phyloP scores from a whole-genome alignment of 1,140 invertebrate genomes.

The Drosophila tropicalis region DNA sequence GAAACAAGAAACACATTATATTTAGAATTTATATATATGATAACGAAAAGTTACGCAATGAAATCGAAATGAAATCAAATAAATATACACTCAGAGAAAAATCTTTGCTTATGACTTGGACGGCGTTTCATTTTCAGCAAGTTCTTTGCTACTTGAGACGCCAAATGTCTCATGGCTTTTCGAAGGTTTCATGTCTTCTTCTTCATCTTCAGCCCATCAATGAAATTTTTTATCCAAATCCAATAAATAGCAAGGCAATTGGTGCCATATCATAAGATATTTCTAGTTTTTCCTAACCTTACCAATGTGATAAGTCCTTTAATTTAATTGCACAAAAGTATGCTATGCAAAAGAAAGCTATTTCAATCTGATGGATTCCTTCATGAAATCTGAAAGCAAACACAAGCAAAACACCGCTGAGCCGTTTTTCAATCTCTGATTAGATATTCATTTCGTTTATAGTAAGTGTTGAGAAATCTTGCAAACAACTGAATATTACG shows the following conservation, averaged over 20 bases:
- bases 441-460: conserved; percentile 1
- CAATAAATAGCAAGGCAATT: no score
- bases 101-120: not conserved
- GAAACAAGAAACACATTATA: not conserved
- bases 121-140: not conserved
- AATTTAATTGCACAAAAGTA: no score
- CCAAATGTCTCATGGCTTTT: not conserved
- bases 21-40: conserved; percentile 10
- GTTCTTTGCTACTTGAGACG: not conserved
- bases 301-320: no score
- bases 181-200: not conserved
- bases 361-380: no score
- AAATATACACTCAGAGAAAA: not conserved
- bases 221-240: no score
- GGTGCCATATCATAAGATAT: no score
- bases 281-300: no score
- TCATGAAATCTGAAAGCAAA: not conserved
- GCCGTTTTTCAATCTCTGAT: not conserved
- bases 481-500: conserved; percentile 18
- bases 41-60: conserved; percentile 6
- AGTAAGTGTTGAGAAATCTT: conserved; percentile 16
- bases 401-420: not conserved
- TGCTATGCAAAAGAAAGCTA: no score
- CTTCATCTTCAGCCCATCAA: not conserved
- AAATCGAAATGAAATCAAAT: conserved; percentile 10